Conservation (phyloP, 2,888 invertebrate genomes). For the Seira sanloemensis region DNA sequence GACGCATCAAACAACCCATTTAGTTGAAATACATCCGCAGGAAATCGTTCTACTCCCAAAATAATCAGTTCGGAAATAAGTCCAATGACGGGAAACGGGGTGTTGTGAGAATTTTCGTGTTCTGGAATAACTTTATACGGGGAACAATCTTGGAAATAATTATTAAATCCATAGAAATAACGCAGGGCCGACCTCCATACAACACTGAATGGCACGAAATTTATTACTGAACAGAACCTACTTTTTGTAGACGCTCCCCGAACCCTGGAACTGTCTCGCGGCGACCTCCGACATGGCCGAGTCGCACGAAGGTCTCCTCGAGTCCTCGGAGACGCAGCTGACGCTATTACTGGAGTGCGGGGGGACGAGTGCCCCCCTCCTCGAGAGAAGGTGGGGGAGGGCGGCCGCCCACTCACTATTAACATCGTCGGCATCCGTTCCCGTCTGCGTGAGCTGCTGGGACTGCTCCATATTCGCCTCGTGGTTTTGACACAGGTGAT, state of each 20-base stretch:
- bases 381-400: conserved; percentile 88
- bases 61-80: too few species aligned
- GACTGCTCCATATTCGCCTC: conserved; percentile 74
- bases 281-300: conserved; percentile 68
- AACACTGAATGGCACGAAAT: background rate
- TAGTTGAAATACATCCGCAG: too few species aligned
- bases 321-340: conserved; percentile 70
- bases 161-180: too few species aligned
- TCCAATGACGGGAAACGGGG: too few species aligned
- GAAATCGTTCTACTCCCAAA: too few species aligned
- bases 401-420: conserved; percentile 95
- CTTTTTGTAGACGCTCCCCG: conserved; percentile 77
- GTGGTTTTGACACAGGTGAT: conserved; percentile 64
- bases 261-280: conserved; percentile 62
- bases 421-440: conserved; percentile 84
- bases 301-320: conserved; percentile 69
- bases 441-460: conserved; percentile 80
- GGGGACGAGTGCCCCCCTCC: conserved; percentile 87
- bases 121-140: too few species aligned
- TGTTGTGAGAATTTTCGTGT: too few species aligned
- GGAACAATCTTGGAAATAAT: too few species aligned
- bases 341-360: conserved; percentile 75
- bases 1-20: too few species aligned
- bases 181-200: too few species aligned
- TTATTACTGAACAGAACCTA: too few species aligned